These are phyloP conservation scores for Macheiramphus alcinus DNA, from an alignment of 2,113 vertebrate genomes.

Conservation along the genomic window DNA sequence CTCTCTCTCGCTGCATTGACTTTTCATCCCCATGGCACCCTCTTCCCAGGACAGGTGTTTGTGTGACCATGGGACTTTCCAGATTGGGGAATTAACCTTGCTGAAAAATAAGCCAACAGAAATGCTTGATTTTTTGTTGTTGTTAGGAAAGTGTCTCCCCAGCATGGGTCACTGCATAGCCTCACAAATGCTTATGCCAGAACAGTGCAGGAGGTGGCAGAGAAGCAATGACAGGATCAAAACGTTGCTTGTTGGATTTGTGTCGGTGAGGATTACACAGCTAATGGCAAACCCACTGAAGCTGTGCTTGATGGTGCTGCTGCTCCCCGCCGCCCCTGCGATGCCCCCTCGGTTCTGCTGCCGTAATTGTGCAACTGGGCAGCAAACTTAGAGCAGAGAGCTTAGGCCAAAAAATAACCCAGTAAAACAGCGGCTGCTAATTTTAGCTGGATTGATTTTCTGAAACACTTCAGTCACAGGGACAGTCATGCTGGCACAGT, in stretches of 20 bases:
- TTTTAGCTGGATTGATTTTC: not conserved
- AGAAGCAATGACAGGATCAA: not conserved
- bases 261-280: not conserved
- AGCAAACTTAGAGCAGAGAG: not conserved
- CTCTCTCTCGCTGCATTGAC: not conserved
- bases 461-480: not conserved
- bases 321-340: not conserved
- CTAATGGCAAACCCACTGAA: not conserved
- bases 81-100: not conserved
- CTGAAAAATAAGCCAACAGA: not conserved
- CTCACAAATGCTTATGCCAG: not conserved
- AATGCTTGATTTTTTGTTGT: not conserved
- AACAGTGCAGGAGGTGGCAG: not conserved
- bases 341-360: not conserved
- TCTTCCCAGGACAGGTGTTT: not conserved
- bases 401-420: not conserved
- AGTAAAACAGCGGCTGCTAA: not conserved
- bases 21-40: not conserved
- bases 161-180: not conserved
- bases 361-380: not conserved
- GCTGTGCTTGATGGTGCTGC: not conserved
- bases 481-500: accelerated
- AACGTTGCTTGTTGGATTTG: not conserved
- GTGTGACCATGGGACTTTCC: not conserved
- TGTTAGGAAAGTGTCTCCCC: not conserved